Evolutionary conservation across 92 coral and sea anemone species (phyloP).

Genomic region (Porites rus): DNA sequence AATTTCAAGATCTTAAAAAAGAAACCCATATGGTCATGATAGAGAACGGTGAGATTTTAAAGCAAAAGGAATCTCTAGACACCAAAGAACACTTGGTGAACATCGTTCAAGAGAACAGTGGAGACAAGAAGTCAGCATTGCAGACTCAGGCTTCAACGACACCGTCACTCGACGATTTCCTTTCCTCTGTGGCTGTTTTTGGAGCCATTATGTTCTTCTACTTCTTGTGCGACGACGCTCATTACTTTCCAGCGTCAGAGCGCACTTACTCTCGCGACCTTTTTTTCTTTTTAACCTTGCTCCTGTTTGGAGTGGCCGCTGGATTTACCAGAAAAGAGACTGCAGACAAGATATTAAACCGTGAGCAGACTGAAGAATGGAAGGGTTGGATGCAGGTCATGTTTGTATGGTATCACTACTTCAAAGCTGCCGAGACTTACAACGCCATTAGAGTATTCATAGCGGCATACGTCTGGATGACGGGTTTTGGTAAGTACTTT

Average conservation of each 20-base stretch:
- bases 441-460: conserved; percentile 85
- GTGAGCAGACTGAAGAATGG: conserved; percentile 95
- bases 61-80: not conserved
- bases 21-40: not conserved
- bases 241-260: conserved; percentile 82
- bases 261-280: conserved; percentile 92
- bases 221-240: conserved; percentile 84
- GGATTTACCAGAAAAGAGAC: conserved; percentile 69
- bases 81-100: not conserved
- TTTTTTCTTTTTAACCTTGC: conserved; percentile 69
- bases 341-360: conserved; percentile 68
- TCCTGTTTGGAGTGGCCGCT: conserved; percentile 74
- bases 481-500: conserved; percentile 79
- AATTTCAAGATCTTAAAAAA: not conserved
- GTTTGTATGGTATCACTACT: conserved; percentile 94
- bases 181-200: conserved; percentile 48
- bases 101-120: not conserved
- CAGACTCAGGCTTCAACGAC: not conserved
- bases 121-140: not conserved
- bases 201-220: conserved; percentile 78
- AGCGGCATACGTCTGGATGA: conserved; percentile 95
- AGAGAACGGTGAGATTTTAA: conserved; percentile 28
- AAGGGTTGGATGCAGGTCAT: conserved; percentile 92
- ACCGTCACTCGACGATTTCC: conserved; percentile 65
- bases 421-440: conserved; percentile 86